Base-by-base conservation (phyloP, 1,140 invertebrate species). In the Hylyphantes graminicola region DNA sequence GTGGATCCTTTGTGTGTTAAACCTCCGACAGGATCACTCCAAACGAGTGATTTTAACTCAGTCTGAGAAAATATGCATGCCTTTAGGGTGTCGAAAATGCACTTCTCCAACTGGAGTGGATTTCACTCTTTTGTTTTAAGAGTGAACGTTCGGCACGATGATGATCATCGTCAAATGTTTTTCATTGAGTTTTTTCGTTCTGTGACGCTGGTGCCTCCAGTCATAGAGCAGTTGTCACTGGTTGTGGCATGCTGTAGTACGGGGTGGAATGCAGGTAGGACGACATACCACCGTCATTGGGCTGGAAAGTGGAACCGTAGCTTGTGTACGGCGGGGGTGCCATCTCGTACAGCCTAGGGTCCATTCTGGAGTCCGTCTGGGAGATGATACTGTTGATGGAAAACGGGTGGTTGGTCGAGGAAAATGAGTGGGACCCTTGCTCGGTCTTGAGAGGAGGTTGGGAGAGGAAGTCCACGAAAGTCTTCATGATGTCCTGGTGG, bases 311-410 rank as follows among this genome's bases (percentile, higher is more conserved):
- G 55, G 65, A n/a, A 15, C 89, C 88, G 87, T 61, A 76, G 15
- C 12, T 11, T n/a, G 19, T 54, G 50, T n/a, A 59, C 6, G 77
- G 61, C 59, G 86, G 51, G 13, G 82, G 8, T 12, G 87, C 85
- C 85, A 92, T 90, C 72, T 93, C 92, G 88, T 91, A 88, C 87
- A 92, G 87, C 88, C 91, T 85, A 88, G 90, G 77, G 88, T 89
- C 89, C 87, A 94, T 92, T 89, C 96, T 95, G 68, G 93, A 93
- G 87, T 95, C 95, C 10, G 65, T 12, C 2, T 87, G 87, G 68
- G 90, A 90, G 61, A 94, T 94, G 87, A 98, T 92, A 88, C 96
- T 94, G 86, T 95, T 97, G 87, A 98, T 98, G 88, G 95, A 96
- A 90, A 98, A 98, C 0, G 96, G 96, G 89, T 97, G 95, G 88